These are phyloP conservation scores for Myiozetetes cayanensis DNA, from an alignment of 2,113 vertebrate genomes.

Conservation along the genomic window DNA sequence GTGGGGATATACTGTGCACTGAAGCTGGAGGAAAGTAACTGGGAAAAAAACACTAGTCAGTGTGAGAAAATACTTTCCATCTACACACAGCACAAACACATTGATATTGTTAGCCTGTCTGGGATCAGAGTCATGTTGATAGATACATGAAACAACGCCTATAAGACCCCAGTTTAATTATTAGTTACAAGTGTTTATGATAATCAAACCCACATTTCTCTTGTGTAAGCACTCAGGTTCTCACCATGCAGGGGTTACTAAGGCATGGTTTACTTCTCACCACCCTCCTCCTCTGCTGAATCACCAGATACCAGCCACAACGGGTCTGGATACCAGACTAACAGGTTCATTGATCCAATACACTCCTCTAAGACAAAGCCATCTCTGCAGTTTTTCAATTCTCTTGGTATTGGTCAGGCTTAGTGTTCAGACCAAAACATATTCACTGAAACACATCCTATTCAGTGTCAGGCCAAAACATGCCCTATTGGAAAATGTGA, in stretches of 20 bases:
- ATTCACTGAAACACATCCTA: not conserved
- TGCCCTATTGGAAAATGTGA: fast-evolving
- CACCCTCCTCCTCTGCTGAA: not conserved
- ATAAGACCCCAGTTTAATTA: constrained; percentile 12
- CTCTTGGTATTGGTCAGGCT: not conserved
- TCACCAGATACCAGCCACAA: not conserved
- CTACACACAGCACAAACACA: not conserved
- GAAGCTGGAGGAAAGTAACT: not conserved
- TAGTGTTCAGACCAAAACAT: not conserved
- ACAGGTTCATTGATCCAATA: not conserved
- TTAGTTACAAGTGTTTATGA: constrained; percentile 1
- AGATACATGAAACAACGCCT: not conserved
- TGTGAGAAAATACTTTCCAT: not conserved
- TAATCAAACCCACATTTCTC: not conserved
- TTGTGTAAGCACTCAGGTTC: not conserved
- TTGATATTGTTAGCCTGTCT: not conserved
- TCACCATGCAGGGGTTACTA: not conserved
- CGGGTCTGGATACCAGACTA: not conserved
- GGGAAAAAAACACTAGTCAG: not conserved
- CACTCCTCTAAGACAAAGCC: not conserved
- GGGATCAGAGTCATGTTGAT: not conserved
- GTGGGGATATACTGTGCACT: no score
- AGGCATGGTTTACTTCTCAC: not conserved
- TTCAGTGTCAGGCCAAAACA: not conserved
- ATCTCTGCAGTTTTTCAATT: not conserved